Evolutionary conservation across 1,140 invertebrate genomes (phyloP).

Genomic region (Scylla paramamosain): DNA sequence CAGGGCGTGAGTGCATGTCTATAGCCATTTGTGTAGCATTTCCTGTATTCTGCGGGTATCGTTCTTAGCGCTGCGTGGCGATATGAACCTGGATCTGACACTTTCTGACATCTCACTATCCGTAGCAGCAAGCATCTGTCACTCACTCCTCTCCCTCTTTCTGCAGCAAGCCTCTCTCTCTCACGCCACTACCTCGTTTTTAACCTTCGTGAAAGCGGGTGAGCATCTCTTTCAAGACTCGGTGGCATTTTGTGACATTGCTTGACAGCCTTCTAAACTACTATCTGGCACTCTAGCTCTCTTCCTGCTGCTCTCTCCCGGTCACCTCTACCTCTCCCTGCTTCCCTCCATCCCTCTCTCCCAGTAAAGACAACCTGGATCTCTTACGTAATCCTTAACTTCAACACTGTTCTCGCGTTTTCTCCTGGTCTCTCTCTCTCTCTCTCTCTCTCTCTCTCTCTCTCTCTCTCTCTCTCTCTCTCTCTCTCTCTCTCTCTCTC

Average conservation of each 20-base stretch:
- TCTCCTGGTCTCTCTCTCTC: not conserved
- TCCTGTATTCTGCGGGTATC: no score
- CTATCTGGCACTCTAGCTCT: not conserved
- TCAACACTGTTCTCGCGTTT: not conserved
- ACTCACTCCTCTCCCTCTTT: no score
- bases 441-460: not conserved
- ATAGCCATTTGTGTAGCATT: no score
- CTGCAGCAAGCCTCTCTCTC: not conserved
- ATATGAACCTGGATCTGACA: not conserved
- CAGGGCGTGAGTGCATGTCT: no score
- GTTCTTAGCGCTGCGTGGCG: not conserved
- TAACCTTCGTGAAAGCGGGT: not conserved
- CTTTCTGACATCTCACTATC: not conserved
- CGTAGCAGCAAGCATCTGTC: not conserved
- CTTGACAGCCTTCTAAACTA: not conserved
- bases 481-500: no score
- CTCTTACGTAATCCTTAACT: not conserved
- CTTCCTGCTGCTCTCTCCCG: not conserved
- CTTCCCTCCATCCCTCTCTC: no score
- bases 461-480: not conserved
- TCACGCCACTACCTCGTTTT: not conserved
- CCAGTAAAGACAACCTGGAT: not conserved
- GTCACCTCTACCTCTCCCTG: no score
- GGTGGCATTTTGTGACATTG: not conserved
- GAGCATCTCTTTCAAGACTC: not conserved